These are phyloP conservation scores for Actinostola sp. DNA, from an alignment of 92 coral and sea anemone species.

Conservation along the genomic window DNA sequence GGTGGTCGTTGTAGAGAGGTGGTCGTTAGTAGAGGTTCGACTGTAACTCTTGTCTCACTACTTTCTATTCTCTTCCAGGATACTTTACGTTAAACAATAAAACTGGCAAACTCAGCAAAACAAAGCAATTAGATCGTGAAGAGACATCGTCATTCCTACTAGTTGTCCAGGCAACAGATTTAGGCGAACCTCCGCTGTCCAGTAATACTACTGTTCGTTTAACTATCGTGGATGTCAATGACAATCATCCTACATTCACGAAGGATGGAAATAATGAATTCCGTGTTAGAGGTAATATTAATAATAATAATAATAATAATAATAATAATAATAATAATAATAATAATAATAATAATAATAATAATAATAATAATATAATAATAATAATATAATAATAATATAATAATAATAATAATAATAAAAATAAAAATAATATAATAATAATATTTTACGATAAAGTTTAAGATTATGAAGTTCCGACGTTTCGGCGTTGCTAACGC, in stretches of 20 bases:
- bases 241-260: slow-evolving; percentile 61
- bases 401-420: no score
- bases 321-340: no score
- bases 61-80: slow-evolving; percentile 14
- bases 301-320: no score
- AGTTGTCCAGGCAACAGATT: slow-evolving; percentile 65
- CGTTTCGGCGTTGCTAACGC: no score
- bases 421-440: no score
- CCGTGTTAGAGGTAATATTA: slow-evolving; percentile 48
- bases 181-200: slow-evolving; percentile 68
- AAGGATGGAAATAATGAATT: slow-evolving; percentile 1
- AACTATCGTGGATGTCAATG: slow-evolving; percentile 62
- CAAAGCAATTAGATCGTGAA: slow-evolving; percentile 72
- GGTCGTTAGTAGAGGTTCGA: no score
- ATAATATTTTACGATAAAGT: no score
- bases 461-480: no score
- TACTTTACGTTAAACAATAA: slow-evolving; percentile 57
- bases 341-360: no score
- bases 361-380: no score
- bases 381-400: no score
- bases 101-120: slow-evolving; percentile 68
- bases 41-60: background rate
- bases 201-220: slow-evolving; percentile 58
- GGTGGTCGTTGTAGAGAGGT: no score
- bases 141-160: slow-evolving; percentile 42